These are phyloP conservation scores for Bhutanitis thaidina DNA, from an alignment of 2,888 invertebrate species.

Conservation along the genomic window DNA sequence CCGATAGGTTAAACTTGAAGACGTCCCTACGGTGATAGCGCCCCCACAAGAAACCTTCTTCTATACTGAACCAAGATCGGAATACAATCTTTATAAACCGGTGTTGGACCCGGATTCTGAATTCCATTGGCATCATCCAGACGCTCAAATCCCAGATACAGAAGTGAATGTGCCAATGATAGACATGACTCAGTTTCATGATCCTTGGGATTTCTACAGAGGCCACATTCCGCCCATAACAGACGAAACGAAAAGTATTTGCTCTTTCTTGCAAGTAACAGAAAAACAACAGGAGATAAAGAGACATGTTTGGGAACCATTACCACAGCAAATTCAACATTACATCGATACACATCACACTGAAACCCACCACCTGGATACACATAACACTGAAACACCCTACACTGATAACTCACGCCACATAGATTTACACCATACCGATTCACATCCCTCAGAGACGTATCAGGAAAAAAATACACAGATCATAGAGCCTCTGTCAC, in stretches of 20 bases:
- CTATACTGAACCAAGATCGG: slow-evolving; percentile 31
- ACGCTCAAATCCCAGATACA: slow-evolving; percentile 39
- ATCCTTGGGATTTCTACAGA: slow-evolving; percentile 88
- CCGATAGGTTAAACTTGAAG: slow-evolving; percentile 67
- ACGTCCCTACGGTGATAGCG: slow-evolving; percentile 37
- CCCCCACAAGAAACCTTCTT: slow-evolving; percentile 39
- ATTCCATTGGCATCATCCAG: slow-evolving; percentile 71
- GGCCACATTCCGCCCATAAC: slow-evolving; percentile 63
- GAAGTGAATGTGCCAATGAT: slow-evolving; percentile 36
- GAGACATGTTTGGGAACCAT: slow-evolving; percentile 57
- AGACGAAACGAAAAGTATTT: slow-evolving; percentile 30
- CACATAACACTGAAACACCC: slow-evolving; percentile 25
- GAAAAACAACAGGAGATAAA: slow-evolving; percentile 51
- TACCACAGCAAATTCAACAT: slow-evolving; percentile 27
- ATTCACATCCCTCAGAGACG: not conserved
- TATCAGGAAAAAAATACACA: not conserved
- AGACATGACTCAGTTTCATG: slow-evolving; percentile 62
- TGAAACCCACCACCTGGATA: slow-evolving; percentile 24
- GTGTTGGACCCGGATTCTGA: slow-evolving; percentile 53
- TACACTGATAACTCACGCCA: slow-evolving; percentile 24
- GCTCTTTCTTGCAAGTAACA: slow-evolving; percentile 26
- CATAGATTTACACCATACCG: slow-evolving; percentile 22
- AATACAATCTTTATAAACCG: slow-evolving; percentile 35
- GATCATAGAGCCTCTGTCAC: not conserved
- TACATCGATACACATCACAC: slow-evolving; percentile 26